A percentile compares a stretch with the other conserved stretches of the same genome.
These are phyloP conservation scores for Drosophila paramelanica DNA, from an alignment of 2,888 invertebrate genomes.

Conservation along the genomic window DNA sequence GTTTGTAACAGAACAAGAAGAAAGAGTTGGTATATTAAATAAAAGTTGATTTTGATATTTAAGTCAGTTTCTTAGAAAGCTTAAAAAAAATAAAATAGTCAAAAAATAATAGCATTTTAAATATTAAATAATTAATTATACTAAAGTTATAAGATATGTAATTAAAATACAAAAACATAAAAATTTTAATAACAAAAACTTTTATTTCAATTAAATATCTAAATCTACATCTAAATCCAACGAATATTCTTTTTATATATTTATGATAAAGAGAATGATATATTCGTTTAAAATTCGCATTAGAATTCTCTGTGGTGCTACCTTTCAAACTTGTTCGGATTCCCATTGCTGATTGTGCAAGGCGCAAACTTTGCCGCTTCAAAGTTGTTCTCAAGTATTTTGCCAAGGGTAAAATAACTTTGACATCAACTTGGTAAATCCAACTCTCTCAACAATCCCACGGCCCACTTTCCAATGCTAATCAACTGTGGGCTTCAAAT, in stretches of 20 bases:
- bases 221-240: no score
- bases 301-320: constrained; percentile 8
- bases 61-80: no score
- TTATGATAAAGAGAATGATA: constrained; percentile 2
- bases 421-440: constrained; percentile 53
- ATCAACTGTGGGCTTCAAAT: constrained; percentile 38
- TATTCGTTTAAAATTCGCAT: not conserved
- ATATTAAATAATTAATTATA: no score
- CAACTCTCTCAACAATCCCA: constrained; percentile 35
- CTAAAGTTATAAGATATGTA: no score
- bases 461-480: constrained; percentile 46
- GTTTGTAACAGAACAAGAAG: not conserved
- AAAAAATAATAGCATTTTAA: no score
- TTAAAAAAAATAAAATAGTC: no score
- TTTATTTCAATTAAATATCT: no score
- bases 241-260: not conserved
- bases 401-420: constrained; percentile 70
- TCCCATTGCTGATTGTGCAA: constrained; percentile 57
- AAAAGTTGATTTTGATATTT: not conserved
- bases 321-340: constrained; percentile 53
- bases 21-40: not conserved
- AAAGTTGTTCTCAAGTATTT: constrained; percentile 66
- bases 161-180: no score
- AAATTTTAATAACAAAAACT: no score
- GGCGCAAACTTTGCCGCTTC: constrained; percentile 67